Evolutionary conservation across 2,797 vertebrate genomes (phyloP).

Genomic region (Leucoraja ocellata): DNA sequence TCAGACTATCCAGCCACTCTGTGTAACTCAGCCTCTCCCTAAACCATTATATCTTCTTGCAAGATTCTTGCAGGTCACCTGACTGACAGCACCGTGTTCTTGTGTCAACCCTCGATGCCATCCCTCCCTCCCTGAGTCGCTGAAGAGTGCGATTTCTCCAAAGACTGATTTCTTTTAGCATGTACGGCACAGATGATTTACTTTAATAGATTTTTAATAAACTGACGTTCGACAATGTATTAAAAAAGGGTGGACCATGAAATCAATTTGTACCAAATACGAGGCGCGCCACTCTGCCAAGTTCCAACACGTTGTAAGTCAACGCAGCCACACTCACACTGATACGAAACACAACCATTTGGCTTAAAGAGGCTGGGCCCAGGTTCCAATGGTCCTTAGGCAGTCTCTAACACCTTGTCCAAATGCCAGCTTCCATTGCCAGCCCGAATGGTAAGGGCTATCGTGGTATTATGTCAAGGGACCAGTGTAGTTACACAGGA

Average conservation of each 20-base stretch:
- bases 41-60: too few species aligned
- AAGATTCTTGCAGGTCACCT: background rate
- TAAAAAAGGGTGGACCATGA: constrained; percentile 20
- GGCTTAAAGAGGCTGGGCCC: background rate
- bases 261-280: background rate
- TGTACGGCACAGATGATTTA: constrained; percentile 13
- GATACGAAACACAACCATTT: background rate
- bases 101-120: too few species aligned
- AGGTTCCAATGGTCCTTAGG: background rate
- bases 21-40: too few species aligned
- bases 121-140: background rate
- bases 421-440: background rate
- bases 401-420: background rate
- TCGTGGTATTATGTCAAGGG: too few species aligned
- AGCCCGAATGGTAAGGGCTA: background rate
- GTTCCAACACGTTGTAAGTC: background rate
- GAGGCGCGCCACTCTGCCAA: background rate
- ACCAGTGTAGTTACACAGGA: background rate
- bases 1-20: too few species aligned
- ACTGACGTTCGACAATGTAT: constrained; percentile 19
- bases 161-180: background rate
- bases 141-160: background rate
- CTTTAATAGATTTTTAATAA: constrained; percentile 28
- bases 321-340: background rate
- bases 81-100: background rate